Evolutionary conservation across 2,113 vertebrate species (phyloP), one percentile per base, ranked within the genome.

Genomic region (Opisthocomus hoazin): DNA sequence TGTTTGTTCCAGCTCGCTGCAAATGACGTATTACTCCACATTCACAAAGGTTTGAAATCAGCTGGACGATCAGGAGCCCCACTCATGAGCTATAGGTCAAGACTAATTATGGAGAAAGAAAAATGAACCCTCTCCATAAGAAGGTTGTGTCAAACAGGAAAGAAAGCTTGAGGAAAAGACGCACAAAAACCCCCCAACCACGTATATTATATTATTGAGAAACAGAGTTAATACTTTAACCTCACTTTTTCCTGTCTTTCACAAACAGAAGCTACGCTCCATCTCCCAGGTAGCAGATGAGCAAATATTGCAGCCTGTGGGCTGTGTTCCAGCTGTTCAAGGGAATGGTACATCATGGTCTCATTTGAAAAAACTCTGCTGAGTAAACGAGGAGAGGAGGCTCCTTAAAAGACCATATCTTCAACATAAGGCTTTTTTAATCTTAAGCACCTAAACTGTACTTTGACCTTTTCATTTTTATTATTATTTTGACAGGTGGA

Each of bases 1-100:
- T 92, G 58, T 78, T 94, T 93, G 92, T 94, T 91, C 86, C 90
- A 95, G 53, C 73, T 94, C 81, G 26, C 96, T 96, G 91, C 79
- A 71, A 95, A 94, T 65, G 86, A 96, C 16, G 26, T 43, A 56
- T 73, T 87, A 84, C 76, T 88, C 56, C 60, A 76, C 37, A 85
- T 41, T 93, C 87, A 93, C 1, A 36, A n/a, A 69, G n/a, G 26
- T 69, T 26, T 78, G 68, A 65, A 84, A 89, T 87, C 73, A 92
- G 58, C 24, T 79, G 86, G 65, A 57, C 65, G 27, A 61, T 91
- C 73, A 91, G 83, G 22, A 95, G 29, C 34, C 36, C 24, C 41
- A 53, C 79, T 78, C 86, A 60, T 2, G 3, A 93, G 39, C 34
- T 57, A 60, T 36, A 90, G 76, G 39, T 68, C 60, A 94, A 84